A percentile compares a stretch with the other conserved stretches of the same genome.
Conservation (phyloP, 2,888 invertebrate species). For the Conomelus anceps region DNA sequence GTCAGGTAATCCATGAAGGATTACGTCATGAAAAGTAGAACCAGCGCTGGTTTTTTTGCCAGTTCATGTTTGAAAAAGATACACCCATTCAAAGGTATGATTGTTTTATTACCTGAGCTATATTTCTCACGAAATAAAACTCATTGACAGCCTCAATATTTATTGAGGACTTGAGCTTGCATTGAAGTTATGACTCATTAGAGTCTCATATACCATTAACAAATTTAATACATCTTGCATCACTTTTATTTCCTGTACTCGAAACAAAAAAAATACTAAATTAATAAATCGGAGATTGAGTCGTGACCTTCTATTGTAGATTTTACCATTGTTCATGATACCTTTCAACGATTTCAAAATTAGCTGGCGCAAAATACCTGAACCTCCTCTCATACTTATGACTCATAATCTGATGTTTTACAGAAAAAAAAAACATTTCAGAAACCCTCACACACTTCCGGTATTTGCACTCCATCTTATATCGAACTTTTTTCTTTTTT, state of each 20-base stretch:
- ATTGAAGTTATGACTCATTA: neutral
- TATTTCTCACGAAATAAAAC: neutral
- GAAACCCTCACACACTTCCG: too few relatives aligned
- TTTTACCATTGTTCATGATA: neutral
- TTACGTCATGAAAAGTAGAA: neutral
- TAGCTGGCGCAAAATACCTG: neutral
- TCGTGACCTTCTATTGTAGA: neutral
- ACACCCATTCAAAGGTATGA: neutral
- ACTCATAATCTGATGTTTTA: too few relatives aligned
- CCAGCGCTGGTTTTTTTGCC: neutral
- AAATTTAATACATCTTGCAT: neutral
- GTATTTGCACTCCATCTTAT: too few relatives aligned
- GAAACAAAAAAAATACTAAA: neutral
- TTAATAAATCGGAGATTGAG: neutral
- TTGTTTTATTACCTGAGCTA: neutral
- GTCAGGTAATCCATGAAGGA: neutral
- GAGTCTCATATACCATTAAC: neutral
- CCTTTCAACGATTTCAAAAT: neutral
- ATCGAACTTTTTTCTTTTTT: too few relatives aligned
- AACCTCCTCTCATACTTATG: too few relatives aligned
- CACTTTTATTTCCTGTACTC: neutral
- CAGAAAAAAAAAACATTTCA: too few relatives aligned
- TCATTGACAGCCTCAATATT: neutral
- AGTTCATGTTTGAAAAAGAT: neutral
- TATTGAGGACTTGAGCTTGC: neutral